A percentile compares a stretch with the other conserved stretches of the same genome.
Evolutionary conservation across 1,140 invertebrate genomes (phyloP).

Genomic region (Ectropis grisescens): DNA sequence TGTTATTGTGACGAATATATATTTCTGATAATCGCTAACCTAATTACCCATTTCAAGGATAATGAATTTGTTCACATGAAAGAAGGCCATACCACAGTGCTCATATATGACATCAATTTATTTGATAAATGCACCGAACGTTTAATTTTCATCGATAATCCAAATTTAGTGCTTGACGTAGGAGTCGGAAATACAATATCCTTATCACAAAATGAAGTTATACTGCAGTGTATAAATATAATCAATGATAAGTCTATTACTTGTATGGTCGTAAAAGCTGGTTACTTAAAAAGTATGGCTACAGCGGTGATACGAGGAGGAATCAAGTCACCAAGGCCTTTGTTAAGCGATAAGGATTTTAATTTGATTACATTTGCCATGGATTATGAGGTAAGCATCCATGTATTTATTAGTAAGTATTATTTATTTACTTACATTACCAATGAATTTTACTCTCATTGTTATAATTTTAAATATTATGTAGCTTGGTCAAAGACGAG

Average conservation of each 20-base stretch:
- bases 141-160: slow-evolving; percentile 36
- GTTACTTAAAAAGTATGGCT: slow-evolving; percentile 23
- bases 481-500: no score
- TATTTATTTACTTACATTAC: neutral
- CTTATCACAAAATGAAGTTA: slow-evolving; percentile 28
- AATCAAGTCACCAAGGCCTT: slow-evolving; percentile 15
- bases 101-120: slow-evolving; percentile 8
- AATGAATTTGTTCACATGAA: slow-evolving; percentile 14
- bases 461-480: no score
- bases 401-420: neutral
- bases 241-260: slow-evolving; percentile 22
- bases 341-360: slow-evolving; percentile 27
- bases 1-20: no score
- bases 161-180: slow-evolving; percentile 21
- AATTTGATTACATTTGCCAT: slow-evolving; percentile 31
- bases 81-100: slow-evolving; percentile 19
- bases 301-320: slow-evolving; percentile 20
- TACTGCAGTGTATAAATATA: slow-evolving; percentile 21
- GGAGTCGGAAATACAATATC: slow-evolving; percentile 28
- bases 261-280: slow-evolving; percentile 27
- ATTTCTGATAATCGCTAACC: no score
- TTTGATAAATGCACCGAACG: slow-evolving; percentile 29
- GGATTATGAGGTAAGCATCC: slow-evolving; percentile 27
- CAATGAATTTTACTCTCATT: neutral
- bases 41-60: slow-evolving; percentile 31